Conservation (phyloP, 2,113 vertebrate genomes). For the Micronycteris hirsuta region DNA sequence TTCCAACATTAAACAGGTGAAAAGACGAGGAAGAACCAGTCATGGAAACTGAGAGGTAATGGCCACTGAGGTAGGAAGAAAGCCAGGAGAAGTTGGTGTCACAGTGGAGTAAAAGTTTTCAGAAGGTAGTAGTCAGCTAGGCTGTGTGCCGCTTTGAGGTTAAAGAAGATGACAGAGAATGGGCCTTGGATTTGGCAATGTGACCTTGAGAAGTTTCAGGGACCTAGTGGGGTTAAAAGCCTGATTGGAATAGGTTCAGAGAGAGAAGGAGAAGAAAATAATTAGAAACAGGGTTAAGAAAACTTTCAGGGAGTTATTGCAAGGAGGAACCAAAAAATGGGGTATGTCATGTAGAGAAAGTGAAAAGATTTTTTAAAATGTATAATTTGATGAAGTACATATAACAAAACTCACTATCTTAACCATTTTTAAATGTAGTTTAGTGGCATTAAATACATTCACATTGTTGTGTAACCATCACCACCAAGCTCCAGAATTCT, state of each 20-base stretch:
- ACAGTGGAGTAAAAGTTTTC: background rate
- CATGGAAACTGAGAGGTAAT: background rate
- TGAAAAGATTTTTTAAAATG: background rate
- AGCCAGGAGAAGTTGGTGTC: background rate
- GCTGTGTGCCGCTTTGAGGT: background rate
- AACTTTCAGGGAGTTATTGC: background rate
- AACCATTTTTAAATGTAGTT: background rate
- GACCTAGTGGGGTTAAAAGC: background rate
- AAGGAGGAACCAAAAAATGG: background rate
- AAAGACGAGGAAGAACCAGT: background rate
- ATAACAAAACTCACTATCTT: background rate
- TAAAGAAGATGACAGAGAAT: background rate
- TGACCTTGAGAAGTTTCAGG: background rate
- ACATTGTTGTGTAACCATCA: background rate
- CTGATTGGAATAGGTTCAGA: background rate
- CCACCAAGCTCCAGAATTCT: background rate
- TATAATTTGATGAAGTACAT: background rate
- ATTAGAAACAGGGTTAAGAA: background rate
- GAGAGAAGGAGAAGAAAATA: background rate
- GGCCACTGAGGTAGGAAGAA: background rate
- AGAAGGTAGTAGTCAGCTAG: background rate
- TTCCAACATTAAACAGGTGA: background rate
- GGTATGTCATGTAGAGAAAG: background rate
- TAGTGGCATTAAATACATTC: background rate
- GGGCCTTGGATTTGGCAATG: background rate